Conservation (phyloP, 2,797 vertebrate species). For the Chaetodon trifasciatus region DNA sequence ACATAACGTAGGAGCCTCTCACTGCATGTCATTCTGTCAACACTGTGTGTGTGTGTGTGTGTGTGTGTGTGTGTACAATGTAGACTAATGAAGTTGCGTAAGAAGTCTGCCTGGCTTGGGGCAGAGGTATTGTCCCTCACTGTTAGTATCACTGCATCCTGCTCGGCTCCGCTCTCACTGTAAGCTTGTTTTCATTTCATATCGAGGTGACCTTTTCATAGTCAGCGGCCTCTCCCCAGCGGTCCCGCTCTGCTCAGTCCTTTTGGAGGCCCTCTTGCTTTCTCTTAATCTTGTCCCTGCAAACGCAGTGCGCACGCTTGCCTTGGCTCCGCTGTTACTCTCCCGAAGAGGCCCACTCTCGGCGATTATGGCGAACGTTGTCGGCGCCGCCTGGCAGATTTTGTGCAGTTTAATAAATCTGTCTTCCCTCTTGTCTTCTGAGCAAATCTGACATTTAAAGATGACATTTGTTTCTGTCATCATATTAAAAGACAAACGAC, state of each 20-base stretch:
- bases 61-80: conserved; percentile 14
- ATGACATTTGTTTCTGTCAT: conserved; percentile 83
- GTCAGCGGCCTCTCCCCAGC: conserved; percentile 62
- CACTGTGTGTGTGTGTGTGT: conserved; percentile 5
- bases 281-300: conserved; percentile 53
- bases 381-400: conserved; percentile 59
- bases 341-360: conserved; percentile 40
- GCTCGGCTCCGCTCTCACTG: conserved; percentile 68
- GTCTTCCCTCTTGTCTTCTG: conserved; percentile 74
- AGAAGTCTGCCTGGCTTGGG: conserved; percentile 67
- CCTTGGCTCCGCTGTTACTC: conserved; percentile 34
- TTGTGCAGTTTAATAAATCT: conserved; percentile 73
- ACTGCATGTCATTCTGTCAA: conserved; percentile 10
- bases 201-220: conserved; percentile 82
- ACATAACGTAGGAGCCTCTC: neutral
- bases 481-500: conserved; percentile 79
- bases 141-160: conserved; percentile 75
- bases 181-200: conserved; percentile 74
- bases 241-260: conserved; percentile 39
- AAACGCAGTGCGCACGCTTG: conserved; percentile 29
- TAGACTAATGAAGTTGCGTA: conserved; percentile 64
- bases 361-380: conserved; percentile 51
- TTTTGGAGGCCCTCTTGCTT: conserved; percentile 49
- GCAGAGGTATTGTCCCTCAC: conserved; percentile 79
- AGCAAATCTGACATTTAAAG: conserved; percentile 84